Evolutionary conservation across 1,140 invertebrate genomes (phyloP).

Genomic region (Drosophila punjabiensis): DNA sequence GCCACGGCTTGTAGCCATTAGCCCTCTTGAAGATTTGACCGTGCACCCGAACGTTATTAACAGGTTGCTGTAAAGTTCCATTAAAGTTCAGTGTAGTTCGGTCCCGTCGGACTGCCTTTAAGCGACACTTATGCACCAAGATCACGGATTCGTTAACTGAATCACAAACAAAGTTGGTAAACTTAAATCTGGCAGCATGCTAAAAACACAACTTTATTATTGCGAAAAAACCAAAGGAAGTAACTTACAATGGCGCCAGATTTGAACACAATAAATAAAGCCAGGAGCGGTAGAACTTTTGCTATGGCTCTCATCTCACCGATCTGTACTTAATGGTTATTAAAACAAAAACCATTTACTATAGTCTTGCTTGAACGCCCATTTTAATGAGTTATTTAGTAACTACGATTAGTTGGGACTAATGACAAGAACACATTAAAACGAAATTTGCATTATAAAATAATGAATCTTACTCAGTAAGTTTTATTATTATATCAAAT

Average conservation of each 20-base stretch:
- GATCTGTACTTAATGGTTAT: background rate
- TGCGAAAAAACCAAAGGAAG: background rate
- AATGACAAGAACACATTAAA: background rate
- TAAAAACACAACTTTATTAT: background rate
- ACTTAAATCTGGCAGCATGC: background rate
- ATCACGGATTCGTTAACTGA: background rate
- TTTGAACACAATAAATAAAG: background rate
- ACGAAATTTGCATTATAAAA: background rate
- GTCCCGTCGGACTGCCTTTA: constrained; percentile 1
- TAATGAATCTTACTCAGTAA: background rate
- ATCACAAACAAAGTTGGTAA: constrained; percentile 2
- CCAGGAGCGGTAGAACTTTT: background rate
- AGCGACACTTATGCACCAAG: background rate
- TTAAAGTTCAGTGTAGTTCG: background rate
- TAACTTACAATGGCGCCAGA: background rate
- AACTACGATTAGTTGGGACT: background rate
- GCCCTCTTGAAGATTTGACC: constrained; percentile 5
- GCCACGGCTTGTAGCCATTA: constrained; percentile 2
- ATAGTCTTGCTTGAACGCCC: background rate
- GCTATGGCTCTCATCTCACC: background rate
- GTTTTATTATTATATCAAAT: background rate
- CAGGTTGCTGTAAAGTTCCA: background rate
- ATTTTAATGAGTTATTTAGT: background rate
- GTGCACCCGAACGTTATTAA: background rate
- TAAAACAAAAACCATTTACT: background rate